A percentile compares a stretch with the other conserved stretches of the same genome.
Evolutionary conservation across 2,888 invertebrate species (phyloP).

Genomic region (Aspidiotus destructor): DNA sequence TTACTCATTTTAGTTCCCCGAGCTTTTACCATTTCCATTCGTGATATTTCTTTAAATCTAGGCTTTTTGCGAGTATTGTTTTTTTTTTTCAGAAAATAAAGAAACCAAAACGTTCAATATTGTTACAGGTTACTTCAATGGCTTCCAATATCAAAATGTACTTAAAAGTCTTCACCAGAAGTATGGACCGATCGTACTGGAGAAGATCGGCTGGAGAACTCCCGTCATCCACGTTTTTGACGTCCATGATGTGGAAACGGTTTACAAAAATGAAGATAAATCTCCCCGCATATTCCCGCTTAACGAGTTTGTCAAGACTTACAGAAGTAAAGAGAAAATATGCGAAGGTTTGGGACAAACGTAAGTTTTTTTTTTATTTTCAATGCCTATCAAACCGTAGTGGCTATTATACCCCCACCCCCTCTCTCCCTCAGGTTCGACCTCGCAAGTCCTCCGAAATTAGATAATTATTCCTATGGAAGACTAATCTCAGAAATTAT

Average conservation of each 20-base stretch:
- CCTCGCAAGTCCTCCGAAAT: too few relatives aligned
- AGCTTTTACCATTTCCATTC: too few relatives aligned
- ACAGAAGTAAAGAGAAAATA: slow-evolving; percentile 41
- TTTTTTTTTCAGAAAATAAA: background rate
- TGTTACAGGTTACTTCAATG: slow-evolving; percentile 38
- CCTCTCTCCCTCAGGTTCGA: too few relatives aligned
- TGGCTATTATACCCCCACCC: too few relatives aligned
- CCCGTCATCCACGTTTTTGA: slow-evolving; percentile 47
- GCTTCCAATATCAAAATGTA: slow-evolving; percentile 42
- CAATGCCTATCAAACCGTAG: too few relatives aligned
- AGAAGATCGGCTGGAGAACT: slow-evolving; percentile 42
- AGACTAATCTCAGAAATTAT: too few relatives aligned
- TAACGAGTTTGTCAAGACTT: slow-evolving; percentile 45
- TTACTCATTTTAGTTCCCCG: too few relatives aligned
- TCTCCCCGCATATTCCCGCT: slow-evolving; percentile 46
- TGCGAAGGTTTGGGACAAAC: slow-evolving; percentile 48
- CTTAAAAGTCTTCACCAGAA: slow-evolving; percentile 42
- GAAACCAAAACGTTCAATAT: background rate
- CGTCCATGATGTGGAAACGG: slow-evolving; percentile 45
- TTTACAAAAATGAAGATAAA: slow-evolving; percentile 46
- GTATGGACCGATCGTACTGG: slow-evolving; percentile 47
- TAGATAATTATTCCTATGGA: too few relatives aligned
- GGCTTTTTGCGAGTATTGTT: background rate
- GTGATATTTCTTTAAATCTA: too few relatives aligned
- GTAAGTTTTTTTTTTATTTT: too few relatives aligned